These are phyloP conservation scores for Craseonycteris thonglongyai DNA, from an alignment of 2,113 vertebrate species.

Conservation along the genomic window DNA sequence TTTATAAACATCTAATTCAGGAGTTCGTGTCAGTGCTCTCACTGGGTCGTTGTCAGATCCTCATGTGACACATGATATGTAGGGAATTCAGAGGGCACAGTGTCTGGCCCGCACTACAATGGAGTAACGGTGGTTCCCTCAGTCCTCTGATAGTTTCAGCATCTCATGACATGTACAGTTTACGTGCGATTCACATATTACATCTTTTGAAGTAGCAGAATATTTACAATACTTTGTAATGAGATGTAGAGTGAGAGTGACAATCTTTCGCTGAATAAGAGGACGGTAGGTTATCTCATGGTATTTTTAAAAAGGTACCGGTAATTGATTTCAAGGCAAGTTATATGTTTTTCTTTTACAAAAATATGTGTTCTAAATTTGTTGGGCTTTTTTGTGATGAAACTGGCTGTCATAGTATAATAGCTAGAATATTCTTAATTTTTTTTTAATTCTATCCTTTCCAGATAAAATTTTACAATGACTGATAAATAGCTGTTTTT, in stretches of 20 bases:
- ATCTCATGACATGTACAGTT: neutral
- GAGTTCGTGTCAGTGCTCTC: neutral
- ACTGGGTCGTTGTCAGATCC: neutral
- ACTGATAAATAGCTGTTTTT: slow-evolving; percentile 25
- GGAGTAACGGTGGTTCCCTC: neutral
- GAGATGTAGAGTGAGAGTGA: neutral
- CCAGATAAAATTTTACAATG: neutral
- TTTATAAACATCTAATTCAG: neutral
- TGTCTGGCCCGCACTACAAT: neutral
- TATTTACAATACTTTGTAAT: neutral
- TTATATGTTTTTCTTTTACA: neutral
- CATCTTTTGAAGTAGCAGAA: neutral
- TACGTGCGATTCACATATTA: neutral
- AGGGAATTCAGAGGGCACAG: neutral
- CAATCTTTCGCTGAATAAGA: neutral
- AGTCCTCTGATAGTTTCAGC: neutral
- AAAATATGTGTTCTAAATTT: neutral
- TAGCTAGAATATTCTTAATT: neutral
- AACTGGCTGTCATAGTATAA: neutral
- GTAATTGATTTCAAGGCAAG: neutral
- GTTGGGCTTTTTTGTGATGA: neutral
- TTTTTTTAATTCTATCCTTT: neutral
- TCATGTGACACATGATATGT: neutral
- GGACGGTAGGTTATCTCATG: neutral
- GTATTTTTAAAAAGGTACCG: neutral